phyloP scores from a whole-genome alignment of 2,797 vertebrate species.

The Eutrigla gurnardus region DNA sequence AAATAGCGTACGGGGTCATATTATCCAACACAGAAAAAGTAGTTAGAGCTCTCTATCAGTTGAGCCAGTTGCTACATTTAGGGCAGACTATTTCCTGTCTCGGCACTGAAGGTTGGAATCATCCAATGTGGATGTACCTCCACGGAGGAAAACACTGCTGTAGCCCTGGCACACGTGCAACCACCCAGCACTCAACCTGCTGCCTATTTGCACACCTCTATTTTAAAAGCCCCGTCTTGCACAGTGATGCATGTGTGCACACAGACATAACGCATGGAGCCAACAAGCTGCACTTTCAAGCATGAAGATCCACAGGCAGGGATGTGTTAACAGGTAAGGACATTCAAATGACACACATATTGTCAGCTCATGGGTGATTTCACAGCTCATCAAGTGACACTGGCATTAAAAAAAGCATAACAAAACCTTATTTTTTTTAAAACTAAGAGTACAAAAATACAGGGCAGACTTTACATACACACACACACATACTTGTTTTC shows the following conservation, averaged over 20 bases:
- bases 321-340: constrained; percentile 32
- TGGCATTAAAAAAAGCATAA: background rate
- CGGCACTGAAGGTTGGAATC: too few relatives aligned
- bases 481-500: too few relatives aligned
- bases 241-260: background rate
- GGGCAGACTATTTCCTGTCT: background rate
- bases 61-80: background rate
- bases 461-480: too few relatives aligned
- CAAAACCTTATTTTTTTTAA: too few relatives aligned
- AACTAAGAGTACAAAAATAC: too few relatives aligned
- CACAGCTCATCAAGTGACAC: constrained; percentile 33
- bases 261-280: background rate
- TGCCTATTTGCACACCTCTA: background rate
- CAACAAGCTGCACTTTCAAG: background rate
- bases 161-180: background rate
- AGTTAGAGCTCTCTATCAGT: background rate
- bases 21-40: background rate
- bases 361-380: constrained; percentile 28
- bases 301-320: background rate
- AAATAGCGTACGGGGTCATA: background rate
- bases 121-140: background rate
- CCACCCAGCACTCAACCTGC: background rate
- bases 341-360: constrained; percentile 43
- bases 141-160: background rate
- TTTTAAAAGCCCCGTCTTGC: background rate